Evolutionary conservation across 2,113 vertebrate genomes (phyloP).

Genomic region (Cisticola juncidis): DNA sequence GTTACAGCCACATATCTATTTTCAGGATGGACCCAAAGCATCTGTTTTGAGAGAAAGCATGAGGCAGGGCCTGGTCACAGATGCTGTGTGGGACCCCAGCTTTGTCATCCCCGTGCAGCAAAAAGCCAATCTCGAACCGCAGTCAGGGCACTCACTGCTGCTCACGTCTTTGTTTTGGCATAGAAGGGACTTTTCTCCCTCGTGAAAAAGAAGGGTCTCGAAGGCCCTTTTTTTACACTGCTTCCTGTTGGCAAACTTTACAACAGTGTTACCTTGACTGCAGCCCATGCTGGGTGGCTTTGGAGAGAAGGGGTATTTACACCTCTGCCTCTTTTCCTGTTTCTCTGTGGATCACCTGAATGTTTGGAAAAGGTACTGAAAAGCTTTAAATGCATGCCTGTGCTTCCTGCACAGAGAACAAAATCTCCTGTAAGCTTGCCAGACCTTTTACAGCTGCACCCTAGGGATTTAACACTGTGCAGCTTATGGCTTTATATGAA

Average conservation of each 20-base stretch:
- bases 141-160: neutral
- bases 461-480: neutral
- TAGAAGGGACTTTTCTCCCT: neutral
- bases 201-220: neutral
- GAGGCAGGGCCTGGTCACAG: neutral
- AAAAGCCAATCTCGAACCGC: neutral
- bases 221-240: neutral
- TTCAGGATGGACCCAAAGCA: neutral
- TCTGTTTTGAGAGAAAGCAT: neutral
- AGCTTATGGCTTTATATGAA: neutral
- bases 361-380: neutral
- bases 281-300: fast-evolving
- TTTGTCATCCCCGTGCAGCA: neutral
- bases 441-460: slow-evolving; percentile 9
- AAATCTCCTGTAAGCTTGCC: slow-evolving; percentile 11
- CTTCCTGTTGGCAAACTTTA: neutral
- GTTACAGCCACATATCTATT: neutral
- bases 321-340: neutral
- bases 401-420: neutral
- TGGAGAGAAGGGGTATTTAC: neutral
- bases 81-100: neutral
- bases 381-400: neutral
- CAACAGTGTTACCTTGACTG: neutral
- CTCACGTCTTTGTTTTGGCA: neutral
- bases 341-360: neutral